phyloP scores from a whole-genome alignment of 35 echinoderm and acorn worm species.

The Antedon bifida region DNA sequence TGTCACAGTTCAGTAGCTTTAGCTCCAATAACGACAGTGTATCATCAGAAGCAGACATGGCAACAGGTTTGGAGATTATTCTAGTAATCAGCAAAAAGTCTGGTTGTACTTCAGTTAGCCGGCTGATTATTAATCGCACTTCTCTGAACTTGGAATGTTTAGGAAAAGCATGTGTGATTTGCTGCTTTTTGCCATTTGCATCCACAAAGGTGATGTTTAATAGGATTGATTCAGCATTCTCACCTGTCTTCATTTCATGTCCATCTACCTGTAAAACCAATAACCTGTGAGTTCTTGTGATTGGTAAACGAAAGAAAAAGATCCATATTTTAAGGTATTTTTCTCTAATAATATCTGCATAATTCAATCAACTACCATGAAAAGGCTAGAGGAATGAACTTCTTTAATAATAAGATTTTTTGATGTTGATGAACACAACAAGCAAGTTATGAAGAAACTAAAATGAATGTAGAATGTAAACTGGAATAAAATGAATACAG shows the following conservation, averaged over 20 bases:
- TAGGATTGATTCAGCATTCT: constrained; percentile 40
- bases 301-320: too few species aligned
- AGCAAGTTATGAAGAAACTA: too few species aligned
- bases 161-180: constrained; percentile 28
- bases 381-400: too few species aligned
- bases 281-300: not conserved
- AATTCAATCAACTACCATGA: too few species aligned
- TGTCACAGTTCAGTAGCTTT: constrained; percentile 41
- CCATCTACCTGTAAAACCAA: constrained; percentile 39
- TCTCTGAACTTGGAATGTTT: constrained; percentile 40
- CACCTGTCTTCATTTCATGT: constrained; percentile 37
- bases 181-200: not conserved
- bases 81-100: constrained; percentile 26
- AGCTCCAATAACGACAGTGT: constrained; percentile 20
- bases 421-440: too few species aligned
- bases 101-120: constrained; percentile 39
- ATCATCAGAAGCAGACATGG: constrained; percentile 13
- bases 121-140: constrained; percentile 35
- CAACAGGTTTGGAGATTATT: constrained; percentile 15
- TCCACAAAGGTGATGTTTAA: constrained; percentile 34
- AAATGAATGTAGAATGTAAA: too few species aligned
- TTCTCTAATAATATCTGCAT: too few species aligned
- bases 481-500: too few species aligned
- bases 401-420: too few species aligned
- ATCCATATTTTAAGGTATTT: too few species aligned